Base-by-base conservation (phyloP, 2,888 invertebrate species). In the Parelbella ahira region DNA sequence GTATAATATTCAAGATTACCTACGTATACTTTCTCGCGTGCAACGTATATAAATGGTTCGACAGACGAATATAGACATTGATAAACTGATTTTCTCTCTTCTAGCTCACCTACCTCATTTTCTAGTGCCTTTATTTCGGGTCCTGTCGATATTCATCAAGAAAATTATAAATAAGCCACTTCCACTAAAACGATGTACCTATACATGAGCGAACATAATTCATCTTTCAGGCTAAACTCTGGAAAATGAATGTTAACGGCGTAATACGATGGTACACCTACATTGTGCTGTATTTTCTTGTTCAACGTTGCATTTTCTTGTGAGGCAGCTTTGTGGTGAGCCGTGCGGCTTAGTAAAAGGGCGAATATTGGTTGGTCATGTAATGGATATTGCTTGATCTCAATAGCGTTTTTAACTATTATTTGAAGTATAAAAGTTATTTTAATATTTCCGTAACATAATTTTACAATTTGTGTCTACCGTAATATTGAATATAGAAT, bases 111-210 rank as follows among this genome's bases (percentile, higher is more conserved):
- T 39, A 41, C 12, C 37, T 42, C 28, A 28, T 41, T 39, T 43
- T 29, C 39, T 25, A 23, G 9, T 28, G 21, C 27, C 11, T 23
- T 9, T 24, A 28, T 37, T 39, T 37, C 21, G 34, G 32, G 13
- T 28, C 27, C n/a, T 42, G 48, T 45, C 48, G 42, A 48, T 44
- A 41, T 37, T 45, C 42, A 33, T 45, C 37, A 48, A 45, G 36
- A 48, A 42, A 48, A 44, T 44, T 41, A 48, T 48, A 41, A 44
- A 33, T 37, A 41, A 48, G 33, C 23, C 38, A 37, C 41, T 41
- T 8, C 11, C 28, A 36, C 42, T 42, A 42, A 42, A 42, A n/a
- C n/a, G n/a, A n/a, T n/a, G n/a, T n/a, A 42, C 34, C 42, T 28
- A 21, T 36, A 15, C 28, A 21, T 3, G 33, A 11, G 7, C 23